Conservation (phyloP, 1,140 invertebrate species). For the Teleogryllus occipitalis region DNA sequence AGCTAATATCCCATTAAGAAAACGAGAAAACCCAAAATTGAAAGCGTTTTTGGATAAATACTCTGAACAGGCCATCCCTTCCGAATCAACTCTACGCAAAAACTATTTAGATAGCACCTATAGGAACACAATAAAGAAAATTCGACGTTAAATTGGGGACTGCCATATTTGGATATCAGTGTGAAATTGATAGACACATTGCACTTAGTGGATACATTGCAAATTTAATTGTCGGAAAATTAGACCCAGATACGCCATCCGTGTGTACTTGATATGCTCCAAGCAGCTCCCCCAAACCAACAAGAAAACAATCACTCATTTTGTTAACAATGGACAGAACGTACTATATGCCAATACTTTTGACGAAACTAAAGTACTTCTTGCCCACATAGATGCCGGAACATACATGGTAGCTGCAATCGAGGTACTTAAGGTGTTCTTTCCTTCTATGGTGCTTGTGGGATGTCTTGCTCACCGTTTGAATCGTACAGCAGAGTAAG, state of each 20-base stretch:
- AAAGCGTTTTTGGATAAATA: background rate
- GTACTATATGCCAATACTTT: background rate
- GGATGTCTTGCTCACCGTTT: background rate
- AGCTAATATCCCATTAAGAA: background rate
- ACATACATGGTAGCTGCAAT: too few relatives aligned
- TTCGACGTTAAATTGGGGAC: background rate
- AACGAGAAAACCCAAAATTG: background rate
- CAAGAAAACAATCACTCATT: background rate
- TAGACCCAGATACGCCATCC: background rate
- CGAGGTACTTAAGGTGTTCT: too few relatives aligned
- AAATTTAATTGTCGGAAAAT: too few relatives aligned
- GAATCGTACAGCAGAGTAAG: background rate
- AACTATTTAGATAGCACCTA: too few relatives aligned
- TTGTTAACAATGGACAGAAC: conserved; percentile 1
- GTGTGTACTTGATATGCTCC: background rate
- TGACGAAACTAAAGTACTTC: too few relatives aligned
- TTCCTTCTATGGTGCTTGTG: background rate
- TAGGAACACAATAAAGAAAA: background rate
- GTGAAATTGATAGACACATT: background rate
- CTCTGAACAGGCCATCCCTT: background rate
- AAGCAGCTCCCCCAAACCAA: background rate
- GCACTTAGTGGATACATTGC: background rate
- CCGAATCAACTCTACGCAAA: background rate
- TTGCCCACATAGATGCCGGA: background rate
- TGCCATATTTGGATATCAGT: background rate